Base-by-base conservation (phyloP, 30 jellyfish, hydroid and myxozoan genomes). In the Mastigias papua region DNA sequence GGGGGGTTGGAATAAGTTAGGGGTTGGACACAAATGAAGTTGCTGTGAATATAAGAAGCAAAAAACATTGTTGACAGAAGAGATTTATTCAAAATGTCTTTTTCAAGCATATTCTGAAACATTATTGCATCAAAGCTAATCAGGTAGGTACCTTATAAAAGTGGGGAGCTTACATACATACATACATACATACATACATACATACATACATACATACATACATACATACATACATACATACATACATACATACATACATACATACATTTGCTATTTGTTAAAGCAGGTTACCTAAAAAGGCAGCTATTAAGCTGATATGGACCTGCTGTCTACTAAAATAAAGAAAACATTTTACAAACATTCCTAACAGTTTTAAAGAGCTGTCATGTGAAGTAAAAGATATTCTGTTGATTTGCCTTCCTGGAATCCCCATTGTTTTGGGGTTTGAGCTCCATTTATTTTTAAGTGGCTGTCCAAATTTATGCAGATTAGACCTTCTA, bases 381-480 rank as follows among this genome's bases (percentile, higher is more conserved):
- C 80, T 34, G 80, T 69, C 80, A 69, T 69, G 34, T 69, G 80
- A 69, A 69, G 50, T 30, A 69, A 30, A 10, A 69, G 49, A 30
- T 69, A 69, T 69, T 69, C 58, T 69, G 50, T 69, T 69, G 80
- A 69, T 69, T 0, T 25, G 80, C 80, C 80, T 33, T 70, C 82
- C 29, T 70, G 82, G 63, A 70, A 70, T 70, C 82, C 82, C 82
- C 82, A 70, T 25, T 70, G 82, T 42, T 70, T 28, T 69, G 82
- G 82, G 71, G 82, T 29, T 70, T 70, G 82, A 70, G 82, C 82
- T 25, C 63, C 63, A 25, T 70, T 31, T 70, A 70, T 37, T 25
- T 70, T 70, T 70, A 13, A 70, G 82, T 70, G 82, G 82, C 63
- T 70, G 82, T 17, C 70, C 82, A 70, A 25, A 70, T 70, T 70